Conservation (phyloP, 1,140 invertebrate species). For the Nasonia giraulti region DNA sequence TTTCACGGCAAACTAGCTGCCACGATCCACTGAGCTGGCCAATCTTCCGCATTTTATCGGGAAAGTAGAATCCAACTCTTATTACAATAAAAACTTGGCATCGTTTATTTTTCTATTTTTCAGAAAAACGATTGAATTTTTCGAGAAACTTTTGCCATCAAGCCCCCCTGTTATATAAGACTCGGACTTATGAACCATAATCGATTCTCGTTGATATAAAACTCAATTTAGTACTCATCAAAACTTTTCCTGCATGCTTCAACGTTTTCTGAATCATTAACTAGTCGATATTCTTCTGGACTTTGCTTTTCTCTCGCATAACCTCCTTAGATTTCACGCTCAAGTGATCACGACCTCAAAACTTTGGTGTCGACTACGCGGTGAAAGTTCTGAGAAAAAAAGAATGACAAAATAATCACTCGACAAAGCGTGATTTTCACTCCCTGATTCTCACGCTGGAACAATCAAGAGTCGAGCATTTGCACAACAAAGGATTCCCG, state of each 20-base stretch:
- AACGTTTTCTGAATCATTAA: constrained; percentile 25
- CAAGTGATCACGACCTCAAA: no score
- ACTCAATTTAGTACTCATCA: constrained; percentile 28
- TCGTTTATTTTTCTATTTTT: not conserved
- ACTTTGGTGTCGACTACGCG: not conserved
- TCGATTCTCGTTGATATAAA: constrained; percentile 8
- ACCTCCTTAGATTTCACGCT: no score
- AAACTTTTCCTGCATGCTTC: not conserved
- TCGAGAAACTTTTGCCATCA: not conserved
- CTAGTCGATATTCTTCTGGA: not conserved
- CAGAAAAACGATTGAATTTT: not conserved
- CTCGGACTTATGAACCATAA: not conserved
- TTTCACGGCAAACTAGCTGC: not conserved
- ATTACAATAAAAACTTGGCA: not conserved
- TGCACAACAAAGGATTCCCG: not conserved
- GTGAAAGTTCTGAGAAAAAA: no score
- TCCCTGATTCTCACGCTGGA: no score
- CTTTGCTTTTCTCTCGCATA: not conserved
- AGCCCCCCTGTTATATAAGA: not conserved
- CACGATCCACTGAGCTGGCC: not conserved
- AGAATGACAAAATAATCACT: no score
- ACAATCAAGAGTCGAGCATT: no score
- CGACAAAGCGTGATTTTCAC: no score
- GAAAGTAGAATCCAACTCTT: not conserved
- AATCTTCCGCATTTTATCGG: not conserved